Conservation (phyloP, 2,888 invertebrate species). For the Phyto melanocephala region DNA sequence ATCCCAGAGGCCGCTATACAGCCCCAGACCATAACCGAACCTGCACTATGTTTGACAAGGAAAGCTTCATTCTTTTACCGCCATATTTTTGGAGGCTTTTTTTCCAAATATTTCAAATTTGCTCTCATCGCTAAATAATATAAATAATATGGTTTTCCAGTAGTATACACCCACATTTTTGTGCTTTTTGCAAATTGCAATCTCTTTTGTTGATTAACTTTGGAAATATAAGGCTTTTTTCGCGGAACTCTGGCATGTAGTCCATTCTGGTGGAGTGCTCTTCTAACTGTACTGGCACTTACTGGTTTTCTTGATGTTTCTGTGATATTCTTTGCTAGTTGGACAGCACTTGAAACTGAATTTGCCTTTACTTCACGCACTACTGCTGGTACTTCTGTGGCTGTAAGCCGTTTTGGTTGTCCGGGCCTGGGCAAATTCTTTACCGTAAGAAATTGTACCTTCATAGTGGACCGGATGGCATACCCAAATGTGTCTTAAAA, state of each 20-base stretch:
- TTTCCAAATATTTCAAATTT: neutral
- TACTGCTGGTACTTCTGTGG: slow-evolving; percentile 2
- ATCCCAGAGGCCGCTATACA: slow-evolving; percentile 49
- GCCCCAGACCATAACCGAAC: neutral
- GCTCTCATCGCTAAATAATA: neutral
- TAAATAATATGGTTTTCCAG: neutral
- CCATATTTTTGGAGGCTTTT: neutral
- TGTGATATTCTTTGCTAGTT: neutral
- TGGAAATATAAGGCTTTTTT: neutral
- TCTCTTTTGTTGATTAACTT: neutral
- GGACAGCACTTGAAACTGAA: neutral
- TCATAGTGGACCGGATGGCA: too few relatives aligned
- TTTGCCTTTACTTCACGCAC: neutral
- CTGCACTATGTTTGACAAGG: neutral
- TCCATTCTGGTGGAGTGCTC: neutral
- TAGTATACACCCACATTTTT: neutral
- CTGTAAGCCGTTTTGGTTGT: neutral
- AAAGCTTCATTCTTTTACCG: neutral
- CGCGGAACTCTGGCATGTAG: neutral
- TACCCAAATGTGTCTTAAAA: too few relatives aligned
- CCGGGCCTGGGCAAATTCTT: neutral
- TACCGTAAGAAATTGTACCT: too few relatives aligned
- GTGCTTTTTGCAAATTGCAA: neutral
- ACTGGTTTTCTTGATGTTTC: neutral
- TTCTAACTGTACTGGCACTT: neutral